A percentile compares a stretch with the other conserved stretches of the same genome.
phyloP scores from a whole-genome alignment of 1,140 invertebrate genomes.

The Bombus difficillimus region DNA sequence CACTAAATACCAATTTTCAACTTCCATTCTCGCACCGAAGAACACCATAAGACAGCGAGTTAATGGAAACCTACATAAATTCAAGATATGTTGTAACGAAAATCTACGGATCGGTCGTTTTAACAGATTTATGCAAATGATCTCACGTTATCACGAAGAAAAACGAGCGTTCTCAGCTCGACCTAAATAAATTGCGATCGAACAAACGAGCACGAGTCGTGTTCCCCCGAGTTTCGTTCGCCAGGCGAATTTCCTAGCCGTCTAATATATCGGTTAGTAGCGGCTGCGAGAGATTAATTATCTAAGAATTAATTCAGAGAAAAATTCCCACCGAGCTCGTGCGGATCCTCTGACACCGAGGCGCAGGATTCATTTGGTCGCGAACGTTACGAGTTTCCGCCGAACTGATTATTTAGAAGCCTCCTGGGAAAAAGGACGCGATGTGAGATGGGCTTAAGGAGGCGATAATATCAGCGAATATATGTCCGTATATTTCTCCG shows the following conservation, averaged over 20 bases:
- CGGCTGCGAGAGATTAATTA: not conserved
- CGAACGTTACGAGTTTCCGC: too few relatives aligned
- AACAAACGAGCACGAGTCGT: not conserved
- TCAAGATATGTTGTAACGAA: not conserved
- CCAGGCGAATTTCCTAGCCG: not conserved
- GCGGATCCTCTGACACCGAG: too few relatives aligned
- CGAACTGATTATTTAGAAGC: constrained; percentile 32
- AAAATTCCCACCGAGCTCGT: not conserved
- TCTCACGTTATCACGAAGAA: not conserved
- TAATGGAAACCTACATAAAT: not conserved
- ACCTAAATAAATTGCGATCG: constrained; percentile 22
- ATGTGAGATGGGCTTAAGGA: constrained; percentile 41
- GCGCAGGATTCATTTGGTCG: not conserved
- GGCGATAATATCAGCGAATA: constrained; percentile 57
- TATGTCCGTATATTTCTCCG: constrained; percentile 49
- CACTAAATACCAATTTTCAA: too few relatives aligned
- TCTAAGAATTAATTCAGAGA: not conserved
- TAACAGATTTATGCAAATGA: not conserved
- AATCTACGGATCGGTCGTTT: not conserved
- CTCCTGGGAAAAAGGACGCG: constrained; percentile 20
- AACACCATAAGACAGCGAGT: not conserved
- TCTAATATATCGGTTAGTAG: constrained; percentile 2
- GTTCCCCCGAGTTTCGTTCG: not conserved
- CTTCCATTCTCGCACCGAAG: too few relatives aligned
- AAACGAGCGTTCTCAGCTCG: not conserved